Conservation (phyloP, 2,888 invertebrate species). For the Ormyrus pomaceus region DNA sequence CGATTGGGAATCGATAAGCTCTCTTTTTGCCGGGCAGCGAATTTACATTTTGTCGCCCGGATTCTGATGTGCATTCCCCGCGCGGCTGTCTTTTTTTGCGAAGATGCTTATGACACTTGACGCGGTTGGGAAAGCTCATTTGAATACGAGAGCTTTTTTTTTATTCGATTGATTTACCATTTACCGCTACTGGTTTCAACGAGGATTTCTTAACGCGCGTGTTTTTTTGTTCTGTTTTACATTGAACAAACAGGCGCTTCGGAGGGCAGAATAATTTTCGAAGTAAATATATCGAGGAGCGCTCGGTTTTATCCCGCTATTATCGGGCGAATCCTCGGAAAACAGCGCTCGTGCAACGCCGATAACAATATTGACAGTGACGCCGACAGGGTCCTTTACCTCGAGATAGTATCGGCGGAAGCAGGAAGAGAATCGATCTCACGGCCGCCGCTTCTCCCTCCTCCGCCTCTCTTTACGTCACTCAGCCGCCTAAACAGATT, state of each 20-base stretch:
- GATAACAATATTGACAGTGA: slow-evolving; percentile 34
- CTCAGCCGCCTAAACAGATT: slow-evolving; percentile 8
- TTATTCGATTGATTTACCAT: too few species aligned
- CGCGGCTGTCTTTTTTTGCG: background rate
- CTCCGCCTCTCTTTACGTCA: background rate
- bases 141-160: too few species aligned
- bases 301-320: slow-evolving; percentile 5
- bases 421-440: slow-evolving; percentile 22
- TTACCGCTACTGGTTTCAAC: too few species aligned
- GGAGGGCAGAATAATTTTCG: too few species aligned
- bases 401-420: slow-evolving; percentile 30
- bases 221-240: too few species aligned
- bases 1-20: slow-evolving; percentile 7
- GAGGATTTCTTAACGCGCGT: too few species aligned
- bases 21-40: background rate
- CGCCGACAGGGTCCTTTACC: slow-evolving; percentile 27
- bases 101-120: too few species aligned
- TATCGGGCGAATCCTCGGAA: background rate
- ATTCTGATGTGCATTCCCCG: background rate
- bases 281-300: too few species aligned
- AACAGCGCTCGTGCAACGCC: slow-evolving; percentile 4
- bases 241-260: too few species aligned
- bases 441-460: background rate
- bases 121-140: too few species aligned
- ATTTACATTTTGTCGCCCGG: background rate